Base-by-base conservation (phyloP, 2,797 vertebrate genomes). In the Crocidura indochinensis region DNA sequence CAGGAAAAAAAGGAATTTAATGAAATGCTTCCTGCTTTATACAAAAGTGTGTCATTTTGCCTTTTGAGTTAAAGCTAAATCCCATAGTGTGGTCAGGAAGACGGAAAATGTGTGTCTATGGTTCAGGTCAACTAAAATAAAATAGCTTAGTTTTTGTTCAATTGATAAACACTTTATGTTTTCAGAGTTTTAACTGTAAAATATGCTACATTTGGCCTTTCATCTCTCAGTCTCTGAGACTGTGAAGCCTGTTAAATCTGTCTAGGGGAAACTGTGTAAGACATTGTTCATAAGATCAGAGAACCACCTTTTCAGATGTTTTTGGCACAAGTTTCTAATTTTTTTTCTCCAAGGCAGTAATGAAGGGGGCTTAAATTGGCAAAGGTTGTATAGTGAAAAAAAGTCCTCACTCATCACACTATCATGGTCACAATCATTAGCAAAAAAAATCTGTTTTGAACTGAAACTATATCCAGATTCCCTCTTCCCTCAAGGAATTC, bases 321-420 rank as follows among this genome's bases (percentile, higher is more conserved):
- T 65, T 31, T 68, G 86, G 80, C 84, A 72, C 9, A 51, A 38
- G 31, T 11, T 24, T 69, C 73, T 24, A 1, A 9, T 74, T 88
- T 90, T 88, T 90, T 87, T 49, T 51, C 77, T 88, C 90, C 88
- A 88, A 91, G 68, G 56, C 65, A 81, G 80, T 90, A 85, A 92
- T 80, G 88, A 91, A 91, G 62, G 77, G 87, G 76, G 46, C 64
- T 93, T 90, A 86, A 73, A 44, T 80, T 92, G 91, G 89, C 92
- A 94, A 86, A 51, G 17, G 14, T 65, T 80, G 24, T 84, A 74
- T 10, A 89, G 88, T 65, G 29, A 46, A 31, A 87, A 87, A 92
- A 89, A 20, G 14, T 9, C 95, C 47, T 96, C 92, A 64, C 22
- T 49, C 38, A 15, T 67, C 10, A 77, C 46, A 51, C 69, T n/a